phyloP scores from a whole-genome alignment of 1,140 invertebrate genomes.

The Aporrectodea caliginosa region DNA sequence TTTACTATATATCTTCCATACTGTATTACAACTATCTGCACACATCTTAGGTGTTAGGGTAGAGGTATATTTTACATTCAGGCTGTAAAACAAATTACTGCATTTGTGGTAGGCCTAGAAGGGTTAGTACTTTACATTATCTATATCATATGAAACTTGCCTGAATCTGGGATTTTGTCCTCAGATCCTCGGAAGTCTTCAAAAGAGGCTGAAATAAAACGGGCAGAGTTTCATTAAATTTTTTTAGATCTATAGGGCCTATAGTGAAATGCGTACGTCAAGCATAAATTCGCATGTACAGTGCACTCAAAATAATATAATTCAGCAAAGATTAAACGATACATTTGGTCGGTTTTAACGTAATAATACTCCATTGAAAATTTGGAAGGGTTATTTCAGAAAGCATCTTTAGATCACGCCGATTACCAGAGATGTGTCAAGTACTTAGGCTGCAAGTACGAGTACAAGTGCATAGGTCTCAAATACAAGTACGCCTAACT shows the following conservation, averaged over 20 bases:
- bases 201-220: not conserved
- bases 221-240: not conserved
- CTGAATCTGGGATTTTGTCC: not conserved
- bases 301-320: too few species aligned
- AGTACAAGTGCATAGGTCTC: too few species aligned
- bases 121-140: not conserved
- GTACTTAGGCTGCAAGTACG: too few species aligned
- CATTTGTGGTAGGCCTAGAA: not conserved
- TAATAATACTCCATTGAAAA: too few species aligned
- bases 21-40: not conserved
- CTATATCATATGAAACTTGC: not conserved
- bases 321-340: too few species aligned
- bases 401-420: too few species aligned
- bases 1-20: too few species aligned
- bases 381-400: too few species aligned
- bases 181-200: not conserved
- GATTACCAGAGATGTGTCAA: too few species aligned
- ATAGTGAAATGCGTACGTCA: not conserved
- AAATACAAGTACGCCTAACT: too few species aligned
- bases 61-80: not conserved
- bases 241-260: not conserved
- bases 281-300: too few species aligned
- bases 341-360: too few species aligned
- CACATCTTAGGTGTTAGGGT: not conserved
- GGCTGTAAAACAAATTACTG: not conserved